Base-by-base conservation (phyloP, 2,888 invertebrate species). In the Netelia virgata region DNA sequence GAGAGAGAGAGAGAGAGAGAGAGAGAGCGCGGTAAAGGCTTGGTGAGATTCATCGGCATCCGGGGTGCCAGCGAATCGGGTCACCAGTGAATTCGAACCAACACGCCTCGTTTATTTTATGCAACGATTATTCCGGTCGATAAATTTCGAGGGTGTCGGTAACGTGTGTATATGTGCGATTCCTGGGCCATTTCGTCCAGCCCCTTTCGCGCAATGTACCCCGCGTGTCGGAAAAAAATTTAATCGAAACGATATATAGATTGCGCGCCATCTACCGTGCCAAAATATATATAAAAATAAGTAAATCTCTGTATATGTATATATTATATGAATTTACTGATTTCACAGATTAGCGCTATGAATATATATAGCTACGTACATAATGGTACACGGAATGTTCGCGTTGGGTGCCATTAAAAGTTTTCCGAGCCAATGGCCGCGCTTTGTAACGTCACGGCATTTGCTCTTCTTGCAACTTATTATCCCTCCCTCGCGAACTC, bases 61-160 rank as follows among this genome's bases (percentile, higher is more conserved):
- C 28, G 28, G 28, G 28, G 28, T 28, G 28, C 28, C 28, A 28
- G 9, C 14, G 69, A 28, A 79, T 72, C 80, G 73, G 66, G 76
- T 84, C 83, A 70, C 83, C 68, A 76, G 75, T 76, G 76, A 83
- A 70, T 80, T 79, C 70, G 72, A 76, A 80, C 66, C 59, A 69
- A 14, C 41, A 41, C 57, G 53, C 72, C 72, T 84, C 76, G 81
- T 82, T 82, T 78, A 78, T 84, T 81, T 64, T 83, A 61, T 59
- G 73, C 86, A 82, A 87, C 88, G 84, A 88, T 89, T 88, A 87
- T 88, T 89, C 87, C 86, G 76, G 75, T 80, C 87, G 84, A 89
- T 89, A 87, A 87, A 89, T 87, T 87, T 81, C 86, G 84, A 76
- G 85, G 78, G 78, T 85, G 76, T 59, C 80, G 82, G 70, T 36